Percentiles rank a stretch among this genome's conserved stretches.
Evolutionary conservation across 2,797 vertebrate genomes (phyloP).

Genomic region (Parauchenoglanis punctatus): DNA sequence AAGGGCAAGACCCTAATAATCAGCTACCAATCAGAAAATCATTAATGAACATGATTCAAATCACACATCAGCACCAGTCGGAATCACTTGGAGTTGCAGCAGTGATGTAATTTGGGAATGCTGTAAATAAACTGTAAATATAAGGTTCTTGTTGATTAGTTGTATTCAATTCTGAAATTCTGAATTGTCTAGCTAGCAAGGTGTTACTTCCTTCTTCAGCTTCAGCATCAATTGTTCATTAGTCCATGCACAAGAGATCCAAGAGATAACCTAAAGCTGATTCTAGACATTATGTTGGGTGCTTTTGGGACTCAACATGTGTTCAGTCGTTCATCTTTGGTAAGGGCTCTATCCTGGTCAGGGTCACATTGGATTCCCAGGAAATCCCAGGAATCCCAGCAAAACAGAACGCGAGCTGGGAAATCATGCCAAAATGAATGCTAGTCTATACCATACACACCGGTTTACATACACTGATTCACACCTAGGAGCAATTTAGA

Average conservation of each 20-base stretch:
- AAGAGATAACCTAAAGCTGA: background rate
- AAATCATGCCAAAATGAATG: background rate
- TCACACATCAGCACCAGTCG: background rate
- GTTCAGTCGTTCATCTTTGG: background rate
- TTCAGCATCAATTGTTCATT: background rate
- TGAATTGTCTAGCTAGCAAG: background rate
- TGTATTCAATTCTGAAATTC: too few relatives aligned
- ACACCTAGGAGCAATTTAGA: background rate
- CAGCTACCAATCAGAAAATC: too few relatives aligned
- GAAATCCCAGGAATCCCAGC: background rate
- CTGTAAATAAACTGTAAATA: background rate
- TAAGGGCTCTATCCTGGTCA: too few relatives aligned
- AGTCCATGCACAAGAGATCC: background rate
- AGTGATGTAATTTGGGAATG: background rate
- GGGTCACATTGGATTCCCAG: background rate
- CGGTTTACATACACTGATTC: background rate
- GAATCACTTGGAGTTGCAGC: background rate
- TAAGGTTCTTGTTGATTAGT: background rate
- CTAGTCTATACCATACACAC: background rate
- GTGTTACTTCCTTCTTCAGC: background rate
- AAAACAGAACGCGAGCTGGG: background rate
- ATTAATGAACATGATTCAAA: too few relatives aligned
- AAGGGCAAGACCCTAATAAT: background rate
- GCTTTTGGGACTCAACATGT: background rate
- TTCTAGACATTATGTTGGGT: background rate